Percentiles rank a stretch among this genome's conserved stretches.
Conservation (phyloP, 2,797 vertebrate species). For the Ceyx erithaca region DNA sequence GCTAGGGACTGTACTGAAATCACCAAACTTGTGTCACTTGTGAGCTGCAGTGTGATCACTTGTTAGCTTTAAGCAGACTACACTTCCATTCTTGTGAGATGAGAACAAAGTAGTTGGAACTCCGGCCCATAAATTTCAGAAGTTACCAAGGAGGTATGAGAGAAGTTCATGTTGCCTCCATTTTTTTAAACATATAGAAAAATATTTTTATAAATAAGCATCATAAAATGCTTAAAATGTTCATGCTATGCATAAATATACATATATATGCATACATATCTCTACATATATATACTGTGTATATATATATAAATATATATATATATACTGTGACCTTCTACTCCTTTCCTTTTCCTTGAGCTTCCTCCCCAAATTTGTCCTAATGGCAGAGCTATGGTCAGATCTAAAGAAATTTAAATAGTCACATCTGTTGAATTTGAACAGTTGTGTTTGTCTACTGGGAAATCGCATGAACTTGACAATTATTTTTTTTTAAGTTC, state of each 20-base stretch:
- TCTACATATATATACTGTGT: background rate
- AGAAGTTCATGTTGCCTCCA: background rate
- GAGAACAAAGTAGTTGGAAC: constrained; percentile 27
- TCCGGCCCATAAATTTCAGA: constrained; percentile 23
- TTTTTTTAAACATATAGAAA: background rate
- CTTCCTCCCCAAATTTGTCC: constrained; percentile 66
- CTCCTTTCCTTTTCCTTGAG: constrained; percentile 69
- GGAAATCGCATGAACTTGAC: constrained; percentile 72
- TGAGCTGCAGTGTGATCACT: constrained; percentile 54
- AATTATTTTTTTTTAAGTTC: background rate
- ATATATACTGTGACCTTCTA: constrained; percentile 48
- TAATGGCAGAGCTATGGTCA: constrained; percentile 51
- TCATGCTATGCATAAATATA: background rate
- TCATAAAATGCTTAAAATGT: background rate
- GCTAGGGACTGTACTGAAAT: constrained; percentile 74
- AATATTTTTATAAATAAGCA: background rate
- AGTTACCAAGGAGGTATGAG: background rate
- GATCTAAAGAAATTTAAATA: constrained; percentile 72
- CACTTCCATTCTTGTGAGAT: constrained; percentile 42
- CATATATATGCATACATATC: background rate
- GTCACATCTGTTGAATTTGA: constrained; percentile 78
- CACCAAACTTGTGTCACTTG: constrained; percentile 74
- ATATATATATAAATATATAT: background rate
- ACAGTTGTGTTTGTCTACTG: constrained; percentile 74
- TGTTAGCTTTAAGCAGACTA: constrained; percentile 51